These are phyloP conservation scores for Carcinoscorpius rotundicauda DNA, from an alignment of 1,140 invertebrate species.

Conservation along the genomic window DNA sequence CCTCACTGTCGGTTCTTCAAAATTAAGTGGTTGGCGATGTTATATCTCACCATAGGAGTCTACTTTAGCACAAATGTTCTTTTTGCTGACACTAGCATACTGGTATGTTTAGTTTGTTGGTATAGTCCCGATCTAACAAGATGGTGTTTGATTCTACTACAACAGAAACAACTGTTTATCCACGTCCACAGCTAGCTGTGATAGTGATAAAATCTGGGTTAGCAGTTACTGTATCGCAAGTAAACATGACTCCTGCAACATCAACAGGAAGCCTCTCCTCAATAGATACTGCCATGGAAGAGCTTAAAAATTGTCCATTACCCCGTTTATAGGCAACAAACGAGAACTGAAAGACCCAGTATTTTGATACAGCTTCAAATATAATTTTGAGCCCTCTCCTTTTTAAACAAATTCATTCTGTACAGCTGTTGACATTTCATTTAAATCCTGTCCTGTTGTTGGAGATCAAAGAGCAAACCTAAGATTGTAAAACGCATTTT, in stretches of 20 bases:
- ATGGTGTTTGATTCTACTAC: conserved; percentile 56
- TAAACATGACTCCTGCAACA: conserved; percentile 64
- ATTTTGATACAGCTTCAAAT: conserved; percentile 45
- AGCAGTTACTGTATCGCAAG: conserved; percentile 53
- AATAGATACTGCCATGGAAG: conserved; percentile 60
- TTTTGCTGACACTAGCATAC: too few relatives aligned
- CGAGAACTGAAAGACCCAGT: conserved; percentile 66
- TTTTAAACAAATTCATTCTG: conserved; percentile 60
- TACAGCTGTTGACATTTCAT: conserved; percentile 58
- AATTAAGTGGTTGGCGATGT: too few relatives aligned
- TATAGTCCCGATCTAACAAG: too few relatives aligned
- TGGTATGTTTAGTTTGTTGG: too few relatives aligned
- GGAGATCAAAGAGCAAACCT: conserved; percentile 44
- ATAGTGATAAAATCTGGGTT: conserved; percentile 51
- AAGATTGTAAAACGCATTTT: conserved; percentile 14
- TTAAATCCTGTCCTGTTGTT: conserved; percentile 56
- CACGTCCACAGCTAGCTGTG: conserved; percentile 66
- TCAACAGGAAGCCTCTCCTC: conserved; percentile 58
- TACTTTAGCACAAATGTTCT: too few relatives aligned
- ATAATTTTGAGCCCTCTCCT: conserved; percentile 39
- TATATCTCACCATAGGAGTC: too few relatives aligned
- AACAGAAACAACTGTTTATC: conserved; percentile 62
- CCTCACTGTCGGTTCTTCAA: too few relatives aligned
- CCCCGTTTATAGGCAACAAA: conserved; percentile 58
- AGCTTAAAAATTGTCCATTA: conserved; percentile 47